Percentiles rank a stretch among this genome's conserved stretches.
Conservation (phyloP, 2,888 invertebrate genomes). For the Himalopsyche anomala region DNA sequence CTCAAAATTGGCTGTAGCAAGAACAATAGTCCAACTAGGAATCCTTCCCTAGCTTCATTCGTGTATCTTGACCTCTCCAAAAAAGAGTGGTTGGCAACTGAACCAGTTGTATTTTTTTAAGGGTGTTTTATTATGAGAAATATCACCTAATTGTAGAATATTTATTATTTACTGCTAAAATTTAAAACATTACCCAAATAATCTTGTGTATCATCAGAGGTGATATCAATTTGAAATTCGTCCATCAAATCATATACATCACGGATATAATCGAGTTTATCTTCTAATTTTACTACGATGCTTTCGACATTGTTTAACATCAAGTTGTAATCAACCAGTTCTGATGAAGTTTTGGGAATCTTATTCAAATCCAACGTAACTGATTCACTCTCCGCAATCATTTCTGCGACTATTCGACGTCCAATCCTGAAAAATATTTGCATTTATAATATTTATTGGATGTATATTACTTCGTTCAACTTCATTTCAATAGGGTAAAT, state of each 20-base stretch:
- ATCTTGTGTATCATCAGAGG: conserved; percentile 83
- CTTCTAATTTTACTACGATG: conserved; percentile 83
- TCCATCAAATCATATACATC: conserved; percentile 91
- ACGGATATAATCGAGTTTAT: conserved; percentile 86
- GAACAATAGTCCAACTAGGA: too few relatives aligned
- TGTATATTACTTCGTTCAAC: too few relatives aligned
- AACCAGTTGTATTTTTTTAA: too few relatives aligned
- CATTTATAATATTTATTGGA: neutral
- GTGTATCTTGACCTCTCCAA: too few relatives aligned
- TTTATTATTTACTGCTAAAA: neutral
- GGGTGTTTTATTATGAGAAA: too few relatives aligned
- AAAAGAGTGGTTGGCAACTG: too few relatives aligned
- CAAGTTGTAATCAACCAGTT: conserved; percentile 83
- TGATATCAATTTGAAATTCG: conserved; percentile 84
- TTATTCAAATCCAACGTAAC: conserved; percentile 80
- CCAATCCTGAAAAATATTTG: conserved; percentile 77
- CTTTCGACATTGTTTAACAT: conserved; percentile 82
- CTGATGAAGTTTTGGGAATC: conserved; percentile 83
- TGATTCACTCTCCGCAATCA: conserved; percentile 79
- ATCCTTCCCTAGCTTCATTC: too few relatives aligned
- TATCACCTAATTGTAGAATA: too few relatives aligned
- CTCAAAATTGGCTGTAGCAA: too few relatives aligned
- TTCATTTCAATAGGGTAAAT: too few relatives aligned
- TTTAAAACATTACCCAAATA: conserved; percentile 73
- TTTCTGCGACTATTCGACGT: conserved; percentile 78